Base-by-base conservation (phyloP, 2,797 vertebrate species). In the Xerus rutilus region DNA sequence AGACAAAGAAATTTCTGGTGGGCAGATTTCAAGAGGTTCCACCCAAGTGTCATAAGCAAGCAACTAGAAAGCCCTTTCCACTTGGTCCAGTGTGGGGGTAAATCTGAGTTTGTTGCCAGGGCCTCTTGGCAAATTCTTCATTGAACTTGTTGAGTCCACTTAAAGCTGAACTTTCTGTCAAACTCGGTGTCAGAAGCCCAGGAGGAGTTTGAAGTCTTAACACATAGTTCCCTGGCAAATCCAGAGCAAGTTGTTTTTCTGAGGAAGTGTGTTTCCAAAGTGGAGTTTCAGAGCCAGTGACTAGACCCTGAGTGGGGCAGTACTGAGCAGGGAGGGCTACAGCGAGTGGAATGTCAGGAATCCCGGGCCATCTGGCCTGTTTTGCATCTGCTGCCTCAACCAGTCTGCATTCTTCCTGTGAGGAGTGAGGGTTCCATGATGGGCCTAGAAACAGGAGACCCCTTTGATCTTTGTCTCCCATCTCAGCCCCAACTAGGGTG, bases 361-460 rank as follows among this genome's bases (percentile, higher is more conserved):
- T 93, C 79, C 35, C n/a, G 15, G 45, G 89, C 47, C 59, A 11
- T 78, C 35, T 57, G 77, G 52, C 47, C 79, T 17, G 67, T 25
- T 30, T 8, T 21, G 18, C 35, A 1, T 83, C 76, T 72, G 82
- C 49, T 1, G 2, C 11, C 30, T 49, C 12, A 0, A 45, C 39
- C 62, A 49, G 52, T 47, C 10, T 0, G 8, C 39, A 11, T 83
- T 67, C 81, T 88, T 73, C 64, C 10, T 54, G 23, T 0, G 0
- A 43, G 54, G 49, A 20, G 52, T 0, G 4, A 3, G 32, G 47
- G 54, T 18, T 54, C 57, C 35, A 4, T 23, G 8, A 6, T 1
- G 1, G 65, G 62, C 54, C 47, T 39, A 59, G 74, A 45, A 13
- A 39, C 91, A n/a, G 32, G 65, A 57, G 54, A 25, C 12, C 54